Evolutionary conservation across 2,113 vertebrate genomes (phyloP).

Genomic region (Apus apus): DNA sequence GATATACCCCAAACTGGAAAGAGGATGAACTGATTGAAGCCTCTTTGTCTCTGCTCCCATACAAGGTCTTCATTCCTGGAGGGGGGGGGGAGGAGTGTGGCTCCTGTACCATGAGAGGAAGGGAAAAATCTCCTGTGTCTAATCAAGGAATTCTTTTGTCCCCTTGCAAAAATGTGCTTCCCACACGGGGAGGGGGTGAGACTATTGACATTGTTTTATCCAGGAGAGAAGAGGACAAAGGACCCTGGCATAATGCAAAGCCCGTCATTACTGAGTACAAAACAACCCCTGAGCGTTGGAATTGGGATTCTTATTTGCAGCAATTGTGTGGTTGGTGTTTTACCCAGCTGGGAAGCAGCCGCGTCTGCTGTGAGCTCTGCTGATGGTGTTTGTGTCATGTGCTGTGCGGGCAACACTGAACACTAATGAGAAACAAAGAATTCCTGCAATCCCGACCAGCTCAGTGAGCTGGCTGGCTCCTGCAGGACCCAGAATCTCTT

Average conservation of each 20-base stretch:
- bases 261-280: not conserved
- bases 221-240: not conserved
- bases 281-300: not conserved
- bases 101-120: not conserved
- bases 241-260: not conserved
- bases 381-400: not conserved
- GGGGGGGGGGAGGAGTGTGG: not conserved
- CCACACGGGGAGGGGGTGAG: not conserved
- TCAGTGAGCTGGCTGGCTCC: not conserved
- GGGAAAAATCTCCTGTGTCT: not conserved
- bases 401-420: not conserved
- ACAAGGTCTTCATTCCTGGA: not conserved
- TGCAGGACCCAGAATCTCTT: not conserved
- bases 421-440: not conserved
- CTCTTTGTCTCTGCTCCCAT: not conserved
- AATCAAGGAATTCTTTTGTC: not conserved
- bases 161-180: not conserved
- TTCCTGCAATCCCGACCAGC: not conserved
- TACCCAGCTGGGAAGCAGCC: not conserved
- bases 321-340: not conserved
- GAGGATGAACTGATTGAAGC: not conserved
- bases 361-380: not conserved
- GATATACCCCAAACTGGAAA: too few relatives aligned
- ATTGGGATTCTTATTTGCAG: not conserved
- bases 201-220: not conserved